phyloP scores from a whole-genome alignment of 2,888 invertebrate species.

The Rhagonycha lutea region DNA sequence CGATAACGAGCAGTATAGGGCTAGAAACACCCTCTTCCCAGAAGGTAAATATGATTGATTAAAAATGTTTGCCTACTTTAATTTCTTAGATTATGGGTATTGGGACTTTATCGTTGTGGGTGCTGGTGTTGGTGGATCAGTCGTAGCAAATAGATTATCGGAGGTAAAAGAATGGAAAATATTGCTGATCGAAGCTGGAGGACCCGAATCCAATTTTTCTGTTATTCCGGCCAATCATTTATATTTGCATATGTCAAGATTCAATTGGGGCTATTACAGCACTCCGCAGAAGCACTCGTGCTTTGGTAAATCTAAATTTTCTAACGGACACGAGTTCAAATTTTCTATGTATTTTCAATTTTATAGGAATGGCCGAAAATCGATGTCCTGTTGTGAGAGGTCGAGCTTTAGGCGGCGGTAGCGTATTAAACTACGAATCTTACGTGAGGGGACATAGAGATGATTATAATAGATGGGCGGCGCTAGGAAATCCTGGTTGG shows the following conservation, averaged over 20 bases:
- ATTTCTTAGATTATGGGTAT: constrained; percentile 7
- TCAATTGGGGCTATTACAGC: constrained; percentile 4
- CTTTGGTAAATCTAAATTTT: not conserved
- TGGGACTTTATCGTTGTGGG: constrained; percentile 73
- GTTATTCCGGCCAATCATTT: constrained; percentile 2
- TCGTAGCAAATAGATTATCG: constrained; percentile 66
- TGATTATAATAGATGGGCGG: not conserved
- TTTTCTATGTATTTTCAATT: not conserved
- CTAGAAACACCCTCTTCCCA: not conserved
- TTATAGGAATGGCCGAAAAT: not conserved
- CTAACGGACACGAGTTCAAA: not conserved
- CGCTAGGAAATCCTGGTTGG: not conserved
- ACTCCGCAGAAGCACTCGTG: not conserved
- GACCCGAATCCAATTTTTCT: not conserved
- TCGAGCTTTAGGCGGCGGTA: not conserved
- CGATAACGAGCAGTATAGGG: not conserved
- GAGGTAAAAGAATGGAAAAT: constrained; percentile 69
- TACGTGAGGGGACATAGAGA: not conserved
- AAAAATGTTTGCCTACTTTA: not conserved
- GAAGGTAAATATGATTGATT: not conserved
- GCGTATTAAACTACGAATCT: not conserved
- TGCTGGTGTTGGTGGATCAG: constrained; percentile 68
- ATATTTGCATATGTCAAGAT: not conserved
- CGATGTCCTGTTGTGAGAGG: not conserved
- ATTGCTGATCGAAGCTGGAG: constrained; percentile 69